Conservation (phyloP, 1,140 invertebrate genomes). For the Melanaphis sacchari region DNA sequence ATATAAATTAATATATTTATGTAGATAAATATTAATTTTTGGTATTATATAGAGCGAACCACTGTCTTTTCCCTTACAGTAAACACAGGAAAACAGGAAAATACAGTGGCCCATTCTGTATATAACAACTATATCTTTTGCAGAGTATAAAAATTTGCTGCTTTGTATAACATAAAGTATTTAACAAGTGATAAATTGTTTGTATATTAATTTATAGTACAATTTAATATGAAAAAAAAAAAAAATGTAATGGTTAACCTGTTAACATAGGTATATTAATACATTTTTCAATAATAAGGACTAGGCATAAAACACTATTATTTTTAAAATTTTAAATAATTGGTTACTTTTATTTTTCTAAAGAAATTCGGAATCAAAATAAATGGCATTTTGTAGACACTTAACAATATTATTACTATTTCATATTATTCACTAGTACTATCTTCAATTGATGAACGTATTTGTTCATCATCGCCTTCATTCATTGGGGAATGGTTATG, state of each 20-base stretch:
- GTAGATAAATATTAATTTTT: constrained; percentile 49
- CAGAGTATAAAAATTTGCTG: constrained; percentile 29
- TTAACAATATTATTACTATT: constrained; percentile 21
- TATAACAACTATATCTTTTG: constrained; percentile 47
- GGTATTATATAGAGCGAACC: not conserved
- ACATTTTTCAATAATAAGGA: constrained; percentile 44
- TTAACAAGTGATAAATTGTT: constrained; percentile 55
- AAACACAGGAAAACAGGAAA: not conserved
- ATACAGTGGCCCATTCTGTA: not conserved
- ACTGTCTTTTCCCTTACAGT: not conserved
- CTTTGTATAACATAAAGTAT: constrained; percentile 48
- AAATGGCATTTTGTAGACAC: constrained; percentile 44
- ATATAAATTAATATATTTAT: constrained; percentile 40
- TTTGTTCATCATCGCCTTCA: constrained; percentile 43
- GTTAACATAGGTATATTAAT: constrained; percentile 45
- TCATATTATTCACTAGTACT: constrained; percentile 45
- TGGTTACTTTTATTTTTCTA: constrained; percentile 33
- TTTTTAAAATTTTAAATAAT: constrained; percentile 15
- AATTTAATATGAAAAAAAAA: constrained; percentile 34
- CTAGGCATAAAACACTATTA: constrained; percentile 42
- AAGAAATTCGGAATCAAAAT: constrained; percentile 47
- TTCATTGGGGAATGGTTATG: constrained; percentile 52
- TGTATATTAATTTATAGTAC: constrained; percentile 28
- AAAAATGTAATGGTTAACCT: constrained; percentile 30
- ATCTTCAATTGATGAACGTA: constrained; percentile 45